Evolutionary conservation across 2,113 vertebrate genomes (phyloP).

Genomic region (Pavo muticus): DNA sequence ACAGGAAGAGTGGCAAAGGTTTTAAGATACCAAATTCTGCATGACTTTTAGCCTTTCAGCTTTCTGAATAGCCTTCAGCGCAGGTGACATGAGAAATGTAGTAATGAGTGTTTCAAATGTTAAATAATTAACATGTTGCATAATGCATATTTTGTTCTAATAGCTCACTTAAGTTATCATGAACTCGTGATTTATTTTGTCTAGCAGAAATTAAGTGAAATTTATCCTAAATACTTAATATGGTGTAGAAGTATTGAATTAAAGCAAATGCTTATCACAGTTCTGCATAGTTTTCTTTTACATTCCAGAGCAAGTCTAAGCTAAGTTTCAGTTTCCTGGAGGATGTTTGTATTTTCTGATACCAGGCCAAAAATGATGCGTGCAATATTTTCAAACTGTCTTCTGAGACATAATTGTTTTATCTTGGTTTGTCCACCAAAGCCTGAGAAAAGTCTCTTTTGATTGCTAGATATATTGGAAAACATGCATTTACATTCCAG

Average conservation of each 20-base stretch:
- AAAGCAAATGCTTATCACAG: not conserved
- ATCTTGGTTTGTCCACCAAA: not conserved
- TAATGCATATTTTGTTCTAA: not conserved
- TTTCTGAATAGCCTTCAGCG: not conserved
- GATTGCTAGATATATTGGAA: not conserved
- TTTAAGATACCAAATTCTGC: not conserved
- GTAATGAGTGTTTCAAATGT: not conserved
- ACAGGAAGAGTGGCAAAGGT: not conserved
- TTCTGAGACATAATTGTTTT: not conserved
- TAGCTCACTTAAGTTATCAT: not conserved
- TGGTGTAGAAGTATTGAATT: not conserved
- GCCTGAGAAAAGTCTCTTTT: conserved; percentile 16
- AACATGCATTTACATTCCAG: not conserved
- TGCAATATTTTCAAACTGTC: not conserved
- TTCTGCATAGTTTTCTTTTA: not conserved
- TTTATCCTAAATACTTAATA: not conserved
- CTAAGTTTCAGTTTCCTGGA: conserved; percentile 34
- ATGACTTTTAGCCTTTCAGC: not conserved
- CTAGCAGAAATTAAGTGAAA: not conserved
- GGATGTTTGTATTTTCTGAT: not conserved
- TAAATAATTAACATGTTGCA: not conserved
- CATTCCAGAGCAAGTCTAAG: not conserved
- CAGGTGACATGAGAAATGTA: not conserved
- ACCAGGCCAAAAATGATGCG: not conserved
- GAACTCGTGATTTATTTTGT: not conserved